Conservation (phyloP, 2,113 vertebrate genomes). For the Gymnarchus niloticus region DNA sequence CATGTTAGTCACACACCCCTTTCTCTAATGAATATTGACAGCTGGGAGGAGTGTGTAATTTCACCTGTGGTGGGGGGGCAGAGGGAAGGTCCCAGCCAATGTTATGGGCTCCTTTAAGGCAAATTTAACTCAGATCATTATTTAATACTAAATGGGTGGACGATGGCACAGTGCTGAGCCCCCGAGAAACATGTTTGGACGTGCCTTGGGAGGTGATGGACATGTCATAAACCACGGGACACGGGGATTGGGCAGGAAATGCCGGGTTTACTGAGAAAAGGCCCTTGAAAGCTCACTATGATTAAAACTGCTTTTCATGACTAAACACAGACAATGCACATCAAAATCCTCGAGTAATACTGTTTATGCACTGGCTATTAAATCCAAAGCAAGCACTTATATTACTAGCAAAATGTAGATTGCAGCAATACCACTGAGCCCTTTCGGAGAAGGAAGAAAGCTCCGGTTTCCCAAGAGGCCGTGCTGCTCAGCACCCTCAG, state of each 20-base stretch:
- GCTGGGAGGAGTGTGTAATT: neutral
- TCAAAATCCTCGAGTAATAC: neutral
- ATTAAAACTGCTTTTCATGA: neutral
- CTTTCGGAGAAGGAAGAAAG: neutral
- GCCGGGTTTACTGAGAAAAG: too few relatives aligned
- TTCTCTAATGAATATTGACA: constrained; percentile 11
- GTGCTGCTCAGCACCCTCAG: neutral
- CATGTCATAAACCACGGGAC: neutral
- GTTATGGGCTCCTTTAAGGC: neutral
- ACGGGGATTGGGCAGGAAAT: neutral
- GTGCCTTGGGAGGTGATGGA: neutral
- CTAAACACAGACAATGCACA: neutral
- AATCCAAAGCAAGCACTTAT: neutral
- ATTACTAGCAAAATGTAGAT: neutral
- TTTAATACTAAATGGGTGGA: neutral
- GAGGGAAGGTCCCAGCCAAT: neutral
- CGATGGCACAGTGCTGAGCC: neutral
- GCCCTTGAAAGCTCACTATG: neutral
- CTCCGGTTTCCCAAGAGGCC: neutral
- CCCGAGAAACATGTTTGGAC: neutral
- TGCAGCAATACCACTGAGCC: neutral
- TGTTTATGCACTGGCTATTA: neutral
- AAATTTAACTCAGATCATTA: neutral
- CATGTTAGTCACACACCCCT: constrained; percentile 12
- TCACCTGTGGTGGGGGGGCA: neutral